Percentiles rank a stretch among this genome's conserved stretches.
These are phyloP conservation scores for Botrylloides violaceus DNA, from an alignment of 23 tunicate species.

Conservation along the genomic window DNA sequence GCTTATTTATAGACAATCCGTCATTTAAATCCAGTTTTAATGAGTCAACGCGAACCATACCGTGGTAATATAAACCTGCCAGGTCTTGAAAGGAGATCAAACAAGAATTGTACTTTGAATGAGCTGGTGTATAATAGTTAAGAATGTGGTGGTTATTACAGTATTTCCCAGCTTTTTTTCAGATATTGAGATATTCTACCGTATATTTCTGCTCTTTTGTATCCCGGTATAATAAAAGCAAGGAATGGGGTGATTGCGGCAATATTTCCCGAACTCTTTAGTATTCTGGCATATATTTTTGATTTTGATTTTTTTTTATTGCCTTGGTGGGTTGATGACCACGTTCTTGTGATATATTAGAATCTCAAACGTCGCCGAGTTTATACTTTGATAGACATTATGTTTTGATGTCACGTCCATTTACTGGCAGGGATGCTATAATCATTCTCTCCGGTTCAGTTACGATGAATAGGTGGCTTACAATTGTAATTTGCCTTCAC, in stretches of 20 bases:
- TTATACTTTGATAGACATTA: background rate
- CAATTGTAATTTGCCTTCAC: background rate
- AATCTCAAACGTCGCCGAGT: background rate
- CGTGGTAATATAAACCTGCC: no score
- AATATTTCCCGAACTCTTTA: background rate
- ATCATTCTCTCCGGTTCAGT: background rate
- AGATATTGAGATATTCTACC: no score
- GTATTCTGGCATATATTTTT: background rate
- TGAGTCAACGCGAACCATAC: no score
- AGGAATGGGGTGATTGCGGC: background rate
- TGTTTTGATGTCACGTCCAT: background rate
- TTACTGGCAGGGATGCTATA: background rate
- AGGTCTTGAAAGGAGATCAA: no score
- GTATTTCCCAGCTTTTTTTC: no score
- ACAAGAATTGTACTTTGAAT: no score
- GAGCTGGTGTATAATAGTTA: no score
- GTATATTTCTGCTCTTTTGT: no score
- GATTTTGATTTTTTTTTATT: background rate
- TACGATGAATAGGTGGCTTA: background rate
- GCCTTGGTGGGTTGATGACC: background rate
- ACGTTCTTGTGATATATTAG: background rate
- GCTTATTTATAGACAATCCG: no score
- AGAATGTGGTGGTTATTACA: no score
- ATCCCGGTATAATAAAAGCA: no score
- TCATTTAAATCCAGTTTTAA: no score